Conservation (phyloP, 2,797 vertebrate genomes). For the Anolis apletophallus region DNA sequence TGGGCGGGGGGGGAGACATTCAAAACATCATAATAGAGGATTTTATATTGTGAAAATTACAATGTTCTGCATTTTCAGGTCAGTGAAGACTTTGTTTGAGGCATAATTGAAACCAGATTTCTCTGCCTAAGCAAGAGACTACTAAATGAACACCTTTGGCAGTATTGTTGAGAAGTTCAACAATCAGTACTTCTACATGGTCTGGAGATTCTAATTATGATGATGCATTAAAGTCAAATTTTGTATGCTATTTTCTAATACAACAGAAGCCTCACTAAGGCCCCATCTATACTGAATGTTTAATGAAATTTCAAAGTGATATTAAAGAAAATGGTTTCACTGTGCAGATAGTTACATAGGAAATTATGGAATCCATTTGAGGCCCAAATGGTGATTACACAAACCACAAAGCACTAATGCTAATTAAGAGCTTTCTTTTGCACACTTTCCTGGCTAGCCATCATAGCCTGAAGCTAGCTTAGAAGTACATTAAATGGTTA, state of each 20-base stretch:
- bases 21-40: slow-evolving; percentile 26
- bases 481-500: no score
- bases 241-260: slow-evolving; percentile 12
- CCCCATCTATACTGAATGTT: no score
- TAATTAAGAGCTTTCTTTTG: no score
- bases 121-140: slow-evolving; percentile 52
- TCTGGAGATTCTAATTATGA: slow-evolving; percentile 43
- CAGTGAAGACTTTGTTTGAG: slow-evolving; percentile 27
- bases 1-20: slow-evolving; percentile 39
- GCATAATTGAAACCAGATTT: slow-evolving; percentile 61
- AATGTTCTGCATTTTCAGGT: slow-evolving; percentile 35
- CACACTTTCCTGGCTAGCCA: no score
- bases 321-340: no score
- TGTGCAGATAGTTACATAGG: no score
- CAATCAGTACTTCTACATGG: slow-evolving; percentile 53
- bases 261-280: not conserved
- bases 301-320: no score
- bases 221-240: slow-evolving; percentile 25
- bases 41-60: slow-evolving; percentile 39
- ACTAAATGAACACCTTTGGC: slow-evolving; percentile 58
- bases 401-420: no score
- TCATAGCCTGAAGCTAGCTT: no score
- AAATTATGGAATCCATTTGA: no score
- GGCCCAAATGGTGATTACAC: no score
- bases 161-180: slow-evolving; percentile 30